These are phyloP conservation scores for Phrynocephalus versicolor DNA, from an alignment of 2,113 vertebrate species.

Conservation along the genomic window DNA sequence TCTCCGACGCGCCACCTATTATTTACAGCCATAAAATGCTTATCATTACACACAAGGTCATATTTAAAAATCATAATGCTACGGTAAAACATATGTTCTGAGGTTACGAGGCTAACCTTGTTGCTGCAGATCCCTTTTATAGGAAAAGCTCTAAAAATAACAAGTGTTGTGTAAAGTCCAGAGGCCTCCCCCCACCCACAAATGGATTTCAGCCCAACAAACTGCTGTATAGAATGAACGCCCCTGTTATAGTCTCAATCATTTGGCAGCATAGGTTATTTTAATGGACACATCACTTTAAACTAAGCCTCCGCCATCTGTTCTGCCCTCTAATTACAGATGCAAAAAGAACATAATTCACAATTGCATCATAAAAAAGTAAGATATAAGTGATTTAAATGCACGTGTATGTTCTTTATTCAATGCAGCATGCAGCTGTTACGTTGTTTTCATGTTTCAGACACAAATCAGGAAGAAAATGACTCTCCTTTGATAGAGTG, in stretches of 20 bases:
- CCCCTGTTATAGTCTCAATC: conserved; percentile 78
- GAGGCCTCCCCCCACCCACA: too few species aligned
- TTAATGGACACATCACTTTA: conserved; percentile 88
- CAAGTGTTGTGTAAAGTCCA: conserved; percentile 72
- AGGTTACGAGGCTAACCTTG: conserved; percentile 52
- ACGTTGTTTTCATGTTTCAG: conserved; percentile 83
- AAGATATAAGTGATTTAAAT: conserved; percentile 89
- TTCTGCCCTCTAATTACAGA: conserved; percentile 89
- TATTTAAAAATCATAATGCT: conserved; percentile 71
- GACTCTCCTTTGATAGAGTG: conserved; percentile 66
- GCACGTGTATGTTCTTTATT: conserved; percentile 85
- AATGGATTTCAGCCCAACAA: conserved; percentile 67
- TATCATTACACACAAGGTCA: conserved; percentile 74
- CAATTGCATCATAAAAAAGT: conserved; percentile 80
- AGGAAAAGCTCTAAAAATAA: conserved; percentile 75
- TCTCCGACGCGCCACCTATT: conserved; percentile 53
- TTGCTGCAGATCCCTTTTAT: conserved; percentile 57
- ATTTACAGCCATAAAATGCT: conserved; percentile 55
- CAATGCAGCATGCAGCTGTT: conserved; percentile 85
- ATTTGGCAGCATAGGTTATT: conserved; percentile 85
- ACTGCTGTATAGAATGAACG: conserved; percentile 72
- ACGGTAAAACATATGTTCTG: conserved; percentile 70
- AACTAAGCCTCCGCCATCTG: conserved; percentile 85
- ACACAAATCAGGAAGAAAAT: conserved; percentile 81
- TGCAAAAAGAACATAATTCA: conserved; percentile 81